phyloP scores from a whole-genome alignment of 2,113 vertebrate genomes.

The Elephantulus edwardii region DNA sequence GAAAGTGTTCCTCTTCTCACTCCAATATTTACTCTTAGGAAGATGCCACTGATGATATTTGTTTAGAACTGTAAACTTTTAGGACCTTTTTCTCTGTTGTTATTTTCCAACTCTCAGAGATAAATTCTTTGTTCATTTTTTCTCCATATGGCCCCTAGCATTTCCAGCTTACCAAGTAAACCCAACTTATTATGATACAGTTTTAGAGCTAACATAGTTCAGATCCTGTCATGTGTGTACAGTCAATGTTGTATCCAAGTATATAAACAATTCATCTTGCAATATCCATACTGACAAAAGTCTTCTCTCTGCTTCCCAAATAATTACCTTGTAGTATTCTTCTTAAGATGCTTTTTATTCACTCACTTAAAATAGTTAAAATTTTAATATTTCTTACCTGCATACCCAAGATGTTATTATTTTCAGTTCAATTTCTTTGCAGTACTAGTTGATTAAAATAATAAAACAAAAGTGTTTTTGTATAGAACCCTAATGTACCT shows the following conservation, averaged over 20 bases:
- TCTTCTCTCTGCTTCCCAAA: neutral
- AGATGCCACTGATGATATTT: neutral
- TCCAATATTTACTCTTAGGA: neutral
- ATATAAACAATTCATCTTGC: too few relatives aligned
- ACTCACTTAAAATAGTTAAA: neutral
- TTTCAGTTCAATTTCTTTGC: conserved; percentile 6
- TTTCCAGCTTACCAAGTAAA: conserved; percentile 52
- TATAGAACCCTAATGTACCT: neutral
- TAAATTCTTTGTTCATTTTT: conserved; percentile 35
- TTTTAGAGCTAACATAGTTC: neutral
- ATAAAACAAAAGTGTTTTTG: conserved; percentile 18
- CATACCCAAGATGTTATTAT: neutral
- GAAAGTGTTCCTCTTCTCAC: neutral
- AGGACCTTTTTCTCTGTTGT: neutral
- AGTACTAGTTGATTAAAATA: neutral
- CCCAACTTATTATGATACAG: neutral
- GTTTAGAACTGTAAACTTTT: neutral
- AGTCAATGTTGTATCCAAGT: neutral
- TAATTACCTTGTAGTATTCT: neutral
- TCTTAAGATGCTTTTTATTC: neutral
- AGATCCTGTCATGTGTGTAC: neutral
- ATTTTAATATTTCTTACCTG: neutral
- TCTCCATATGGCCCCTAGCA: neutral
- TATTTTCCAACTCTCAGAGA: conserved; percentile 35
- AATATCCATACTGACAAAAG: neutral